Evolutionary conservation across 2,113 vertebrate species (phyloP), one percentile per base, ranked within the genome.

Genomic region (Machaerirhynchus nigripectus): DNA sequence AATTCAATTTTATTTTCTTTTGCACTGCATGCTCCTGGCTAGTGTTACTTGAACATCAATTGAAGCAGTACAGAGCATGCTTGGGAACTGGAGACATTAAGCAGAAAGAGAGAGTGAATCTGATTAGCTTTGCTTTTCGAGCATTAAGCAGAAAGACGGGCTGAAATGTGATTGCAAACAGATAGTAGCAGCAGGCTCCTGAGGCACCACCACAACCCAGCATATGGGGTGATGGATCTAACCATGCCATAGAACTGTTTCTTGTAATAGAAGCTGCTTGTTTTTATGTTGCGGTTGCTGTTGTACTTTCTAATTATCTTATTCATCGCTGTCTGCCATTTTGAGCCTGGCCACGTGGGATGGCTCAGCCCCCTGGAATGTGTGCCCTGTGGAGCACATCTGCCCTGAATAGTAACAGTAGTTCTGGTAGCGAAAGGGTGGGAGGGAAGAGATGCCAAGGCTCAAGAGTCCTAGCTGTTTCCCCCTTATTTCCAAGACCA

Each of bases 101-200:
- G 93, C 91, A 91, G 93, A 94, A 82, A 95, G 93, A 79, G 87
- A 64, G 87, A 84, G 87, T 0, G 64, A 96, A 97, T 94, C 78
- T 95, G 94, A 97, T 97, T 97, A 97, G 81, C 96, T 71, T 86
- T 95, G 96, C 89, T 96, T 96, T 94, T 93, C 21, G 1, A 96
- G 94, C 93, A 93, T 96, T 95, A 95, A 90, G 94, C 91, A 93
- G 90, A 89, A 96, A 90, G 87, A 87, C 1, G 1, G 83, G 79
- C 74, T 95, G 93, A 95, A 93, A 95, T 89, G 74, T 95, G 95
- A 95, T 96, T 94, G 92, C 90, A 86, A 96, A 56, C 80, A 93
- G 93, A 95, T 95, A 94, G 92, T 77, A 92, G 93, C 89, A 87
- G 90, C 89, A 78, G 89, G 92, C 87, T 96, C 90, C 75, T 37